Conservation (phyloP, 2,113 vertebrate species). For the Apus apus region DNA sequence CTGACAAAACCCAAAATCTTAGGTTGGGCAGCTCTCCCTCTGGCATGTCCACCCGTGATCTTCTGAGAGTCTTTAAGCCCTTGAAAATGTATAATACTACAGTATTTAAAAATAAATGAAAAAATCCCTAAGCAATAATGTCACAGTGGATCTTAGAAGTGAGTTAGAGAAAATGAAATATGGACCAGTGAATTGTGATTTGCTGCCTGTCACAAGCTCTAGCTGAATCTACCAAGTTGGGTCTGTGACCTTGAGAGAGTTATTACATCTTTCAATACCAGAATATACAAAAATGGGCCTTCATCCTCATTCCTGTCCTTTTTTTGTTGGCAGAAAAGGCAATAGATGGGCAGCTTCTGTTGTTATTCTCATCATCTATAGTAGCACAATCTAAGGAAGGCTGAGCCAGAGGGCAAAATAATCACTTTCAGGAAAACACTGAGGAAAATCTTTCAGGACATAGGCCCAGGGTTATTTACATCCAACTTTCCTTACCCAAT, state of each 20-base stretch:
- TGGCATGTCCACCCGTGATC: fast-evolving
- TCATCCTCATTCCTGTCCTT: not conserved
- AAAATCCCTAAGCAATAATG: not conserved
- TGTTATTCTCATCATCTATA: not conserved
- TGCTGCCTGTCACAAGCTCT: not conserved
- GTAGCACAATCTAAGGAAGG: not conserved
- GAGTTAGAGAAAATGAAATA: not conserved
- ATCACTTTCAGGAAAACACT: not conserved
- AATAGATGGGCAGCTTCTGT: not conserved
- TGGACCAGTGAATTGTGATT: not conserved
- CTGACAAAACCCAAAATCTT: not conserved
- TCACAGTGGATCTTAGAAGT: not conserved
- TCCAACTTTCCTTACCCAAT: not conserved
- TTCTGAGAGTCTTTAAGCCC: not conserved
- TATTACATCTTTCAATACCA: not conserved
- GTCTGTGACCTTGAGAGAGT: not conserved
- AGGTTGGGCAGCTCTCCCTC: not conserved
- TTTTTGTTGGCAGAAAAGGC: not conserved
- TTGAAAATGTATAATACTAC: not conserved
- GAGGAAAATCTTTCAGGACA: not conserved
- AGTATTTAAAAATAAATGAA: not conserved
- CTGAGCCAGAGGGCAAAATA: not conserved
- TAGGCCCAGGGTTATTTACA: not conserved
- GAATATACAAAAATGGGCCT: not conserved
- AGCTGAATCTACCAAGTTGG: not conserved